Evolutionary conservation across 2,888 invertebrate species (phyloP).

Genomic region (Sturmia bella): DNA sequence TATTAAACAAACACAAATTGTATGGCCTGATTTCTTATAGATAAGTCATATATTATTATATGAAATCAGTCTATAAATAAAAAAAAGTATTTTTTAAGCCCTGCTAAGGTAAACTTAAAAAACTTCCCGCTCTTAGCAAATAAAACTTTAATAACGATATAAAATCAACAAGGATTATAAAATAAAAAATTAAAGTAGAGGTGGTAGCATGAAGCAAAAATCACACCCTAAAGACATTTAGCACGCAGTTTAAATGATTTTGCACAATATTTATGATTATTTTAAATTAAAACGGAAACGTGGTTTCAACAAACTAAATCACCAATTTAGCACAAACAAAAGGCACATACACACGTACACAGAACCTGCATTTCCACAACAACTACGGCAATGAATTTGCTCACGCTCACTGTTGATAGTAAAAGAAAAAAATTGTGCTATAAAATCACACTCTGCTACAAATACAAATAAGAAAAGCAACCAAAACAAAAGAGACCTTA

Average conservation of each 20-base stretch:
- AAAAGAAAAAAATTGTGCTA: slow-evolving; percentile 52
- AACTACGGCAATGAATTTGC: neutral
- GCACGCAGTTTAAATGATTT: slow-evolving; percentile 58
- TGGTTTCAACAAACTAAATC: slow-evolving; percentile 75
- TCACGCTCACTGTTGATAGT: neutral
- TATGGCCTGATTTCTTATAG: no score
- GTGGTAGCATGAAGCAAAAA: slow-evolving; percentile 73
- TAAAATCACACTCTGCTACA: slow-evolving; percentile 57
- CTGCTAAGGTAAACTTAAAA: slow-evolving; percentile 10
- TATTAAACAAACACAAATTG: no score
- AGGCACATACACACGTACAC: neutral
- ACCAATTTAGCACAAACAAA: slow-evolving; percentile 6
- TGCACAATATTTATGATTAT: slow-evolving; percentile 80
- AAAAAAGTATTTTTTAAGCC: no score
- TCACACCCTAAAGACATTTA: slow-evolving; percentile 80
- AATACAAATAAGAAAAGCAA: slow-evolving; percentile 28
- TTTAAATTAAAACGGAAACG: slow-evolving; percentile 82
- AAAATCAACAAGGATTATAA: slow-evolving; percentile 4
- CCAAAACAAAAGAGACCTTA: slow-evolving; percentile 43
- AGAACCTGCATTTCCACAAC: neutral
- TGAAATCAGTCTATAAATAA: no score
- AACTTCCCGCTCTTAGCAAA: slow-evolving; percentile 48
- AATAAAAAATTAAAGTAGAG: slow-evolving; percentile 53
- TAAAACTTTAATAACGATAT: slow-evolving; percentile 30
- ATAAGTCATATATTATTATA: no score